These are phyloP conservation scores for Trogon melanurus DNA, from an alignment of 2,113 vertebrate genomes.

Conservation along the genomic window DNA sequence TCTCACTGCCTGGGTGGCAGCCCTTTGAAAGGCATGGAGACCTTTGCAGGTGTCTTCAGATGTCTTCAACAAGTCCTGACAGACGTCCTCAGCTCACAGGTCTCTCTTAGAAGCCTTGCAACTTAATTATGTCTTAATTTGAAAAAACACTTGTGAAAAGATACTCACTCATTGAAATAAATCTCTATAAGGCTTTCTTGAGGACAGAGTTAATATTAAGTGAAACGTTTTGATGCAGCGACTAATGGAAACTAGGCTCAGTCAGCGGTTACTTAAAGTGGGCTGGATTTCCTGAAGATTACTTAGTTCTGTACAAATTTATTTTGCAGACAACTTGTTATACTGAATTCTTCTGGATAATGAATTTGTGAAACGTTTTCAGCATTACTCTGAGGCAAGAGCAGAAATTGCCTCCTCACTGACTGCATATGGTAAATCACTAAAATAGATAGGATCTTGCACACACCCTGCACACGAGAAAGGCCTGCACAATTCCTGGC, in stretches of 20 bases:
- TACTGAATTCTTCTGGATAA: background rate
- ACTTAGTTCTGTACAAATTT: background rate
- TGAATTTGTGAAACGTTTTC: background rate
- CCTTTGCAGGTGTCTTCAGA: background rate
- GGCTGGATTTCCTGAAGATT: background rate
- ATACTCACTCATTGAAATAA: background rate
- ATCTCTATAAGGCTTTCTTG: background rate
- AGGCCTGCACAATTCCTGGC: background rate
- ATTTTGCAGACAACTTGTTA: conserved; percentile 7
- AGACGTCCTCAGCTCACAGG: background rate
- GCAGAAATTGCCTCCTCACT: background rate
- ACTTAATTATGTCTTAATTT: background rate
- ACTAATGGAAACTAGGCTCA: background rate
- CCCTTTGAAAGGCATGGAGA: background rate
- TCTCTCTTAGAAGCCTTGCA: background rate
- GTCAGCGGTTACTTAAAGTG: background rate
- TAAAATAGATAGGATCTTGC: background rate
- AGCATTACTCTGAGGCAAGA: background rate
- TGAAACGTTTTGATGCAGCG: background rate
- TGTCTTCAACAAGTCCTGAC: background rate
- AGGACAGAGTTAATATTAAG: background rate
- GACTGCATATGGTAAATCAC: background rate
- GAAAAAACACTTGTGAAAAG: background rate
- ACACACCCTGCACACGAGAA: background rate
- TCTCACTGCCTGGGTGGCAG: background rate